Evolutionary conservation across 2,888 invertebrate species (phyloP).

Genomic region (Ganaspis brasiliensis): DNA sequence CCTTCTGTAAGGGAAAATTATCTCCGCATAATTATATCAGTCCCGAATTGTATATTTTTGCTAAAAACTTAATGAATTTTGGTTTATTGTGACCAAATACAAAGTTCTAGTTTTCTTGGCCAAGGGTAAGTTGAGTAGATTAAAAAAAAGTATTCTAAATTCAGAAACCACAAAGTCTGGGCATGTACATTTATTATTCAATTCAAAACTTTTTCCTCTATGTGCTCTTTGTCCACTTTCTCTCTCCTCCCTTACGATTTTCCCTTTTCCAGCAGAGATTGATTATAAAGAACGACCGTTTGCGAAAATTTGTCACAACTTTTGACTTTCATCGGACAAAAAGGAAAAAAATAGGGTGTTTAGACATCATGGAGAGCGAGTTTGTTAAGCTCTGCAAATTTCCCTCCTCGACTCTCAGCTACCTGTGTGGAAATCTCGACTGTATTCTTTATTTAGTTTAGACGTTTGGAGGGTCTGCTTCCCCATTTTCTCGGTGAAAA

Average conservation of each 20-base stretch:
- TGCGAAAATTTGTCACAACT: constrained; percentile 21
- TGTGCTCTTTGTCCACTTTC: too few relatives aligned
- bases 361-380: constrained; percentile 23
- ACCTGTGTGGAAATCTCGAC: constrained; percentile 20
- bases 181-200: too few relatives aligned
- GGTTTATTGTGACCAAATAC: too few relatives aligned
- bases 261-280: neutral
- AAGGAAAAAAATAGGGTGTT: constrained; percentile 8
- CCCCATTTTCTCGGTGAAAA: neutral
- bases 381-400: neutral
- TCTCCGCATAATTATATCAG: too few relatives aligned
- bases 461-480: neutral
- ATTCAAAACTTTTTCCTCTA: neutral
- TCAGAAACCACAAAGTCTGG: too few relatives aligned
- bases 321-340: neutral
- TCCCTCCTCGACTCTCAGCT: neutral
- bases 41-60: too few relatives aligned
- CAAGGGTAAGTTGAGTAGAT: too few relatives aligned
- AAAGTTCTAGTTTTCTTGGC: too few relatives aligned
- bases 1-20: too few relatives aligned
- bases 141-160: too few relatives aligned
- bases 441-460: constrained; percentile 4
- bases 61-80: too few relatives aligned
- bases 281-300: neutral
- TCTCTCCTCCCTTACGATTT: too few relatives aligned